phyloP scores from a whole-genome alignment of 2,113 vertebrate genomes.

The Xyliphius kryptos region DNA sequence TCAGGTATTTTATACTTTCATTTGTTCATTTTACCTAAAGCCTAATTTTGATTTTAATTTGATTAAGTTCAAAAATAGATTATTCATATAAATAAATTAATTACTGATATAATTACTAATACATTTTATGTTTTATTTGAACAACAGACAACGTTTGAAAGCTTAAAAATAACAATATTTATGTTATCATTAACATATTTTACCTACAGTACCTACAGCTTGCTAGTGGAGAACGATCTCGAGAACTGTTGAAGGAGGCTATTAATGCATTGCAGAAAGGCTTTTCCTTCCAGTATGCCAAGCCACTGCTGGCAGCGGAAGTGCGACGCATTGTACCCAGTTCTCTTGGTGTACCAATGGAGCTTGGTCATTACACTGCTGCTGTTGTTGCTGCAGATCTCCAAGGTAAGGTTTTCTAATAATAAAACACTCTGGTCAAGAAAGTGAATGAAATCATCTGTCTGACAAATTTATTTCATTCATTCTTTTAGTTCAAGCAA shows the following conservation, averaged over 20 bases:
- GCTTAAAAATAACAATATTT: no score
- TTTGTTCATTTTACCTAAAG: not conserved
- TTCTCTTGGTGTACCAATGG: conserved; percentile 66
- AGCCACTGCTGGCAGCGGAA: conserved; percentile 62
- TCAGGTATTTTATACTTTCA: conserved; percentile 54
- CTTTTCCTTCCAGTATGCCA: conserved; percentile 44
- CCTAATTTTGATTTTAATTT: not conserved
- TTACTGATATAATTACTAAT: no score
- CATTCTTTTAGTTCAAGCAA: conserved; percentile 44
- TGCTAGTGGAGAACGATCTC: conserved; percentile 26
- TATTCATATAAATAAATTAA: no score
- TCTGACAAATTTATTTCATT: no score
- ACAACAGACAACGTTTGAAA: no score
- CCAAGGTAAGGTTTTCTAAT: conserved; percentile 49
- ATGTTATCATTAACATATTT: no score
- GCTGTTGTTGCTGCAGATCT: conserved; percentile 53
- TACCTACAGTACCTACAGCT: no score
- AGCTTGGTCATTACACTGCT: conserved; percentile 58
- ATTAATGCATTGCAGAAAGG: conserved; percentile 50
- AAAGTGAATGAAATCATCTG: no score
- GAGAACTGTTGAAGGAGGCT: conserved; percentile 22
- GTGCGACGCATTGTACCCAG: conserved; percentile 64
- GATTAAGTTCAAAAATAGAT: no score
- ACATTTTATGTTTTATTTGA: no score
- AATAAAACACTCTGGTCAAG: no score